Evolutionary conservation across 2,797 vertebrate genomes (phyloP), one percentile per base, ranked within the genome.

Genomic region (Schizopygopsis malacanthus): DNA sequence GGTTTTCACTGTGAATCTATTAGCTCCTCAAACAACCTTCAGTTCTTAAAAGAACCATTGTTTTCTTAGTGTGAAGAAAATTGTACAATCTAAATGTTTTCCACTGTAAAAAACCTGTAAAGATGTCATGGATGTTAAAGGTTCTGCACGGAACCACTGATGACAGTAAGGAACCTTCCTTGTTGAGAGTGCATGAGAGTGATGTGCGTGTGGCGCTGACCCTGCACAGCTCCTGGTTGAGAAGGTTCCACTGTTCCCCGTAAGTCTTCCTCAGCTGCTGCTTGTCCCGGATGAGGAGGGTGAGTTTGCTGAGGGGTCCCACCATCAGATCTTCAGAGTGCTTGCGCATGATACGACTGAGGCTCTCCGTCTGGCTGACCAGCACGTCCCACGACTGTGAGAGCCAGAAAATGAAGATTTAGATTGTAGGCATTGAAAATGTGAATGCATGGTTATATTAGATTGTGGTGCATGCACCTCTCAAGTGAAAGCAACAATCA

Each of bases 261-360:
- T 97, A 99, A 59, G 91, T 94, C 91, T 96, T 98, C 59, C 97
- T 96, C 47, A 99, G 95, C 90, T 97, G 98, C 94, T 99, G 98
- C 91, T 99, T 99, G 94, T 98, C 97, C 0, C 96, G 96, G 89
- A 99, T 97, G 75, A 99, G 96, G 87, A 98, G 91, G 15, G 95
- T 96, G 79, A 99, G 93, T 91, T 97, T 99, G 94, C 95, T 97
- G 90, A 99, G 93, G 0, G 98, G 98, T 20, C 98, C 98, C 0
- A 96, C 92, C 33, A 89, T 90, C 92, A 99, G 93, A 28, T 97
- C 97, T 84, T 99, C 98, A 0, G 97, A 97, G 0, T 95, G 96
- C 82, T 93, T 97, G 88, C 94, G 95, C 90, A 99, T 95, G 87
- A 96, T 76, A 45, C 97, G 96, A 92, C 97, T 99, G 91, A 99